phyloP scores from a whole-genome alignment of 2,888 invertebrate species.

The Spilosoma lubricipeda region DNA sequence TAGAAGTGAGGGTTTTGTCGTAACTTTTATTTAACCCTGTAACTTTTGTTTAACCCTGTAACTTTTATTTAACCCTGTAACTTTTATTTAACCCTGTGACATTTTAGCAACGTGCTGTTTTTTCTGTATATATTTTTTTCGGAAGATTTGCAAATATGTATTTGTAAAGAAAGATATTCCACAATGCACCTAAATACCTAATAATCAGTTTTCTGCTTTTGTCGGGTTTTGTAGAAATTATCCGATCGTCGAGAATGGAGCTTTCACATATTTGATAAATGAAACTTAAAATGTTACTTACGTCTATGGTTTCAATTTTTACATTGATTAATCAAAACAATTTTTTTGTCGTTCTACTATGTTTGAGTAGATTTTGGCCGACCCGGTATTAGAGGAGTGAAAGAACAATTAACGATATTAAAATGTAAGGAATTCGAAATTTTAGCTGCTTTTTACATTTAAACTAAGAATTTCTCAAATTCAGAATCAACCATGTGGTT shows the following conservation, averaged over 20 bases:
- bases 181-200: neutral
- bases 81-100: no score
- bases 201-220: neutral
- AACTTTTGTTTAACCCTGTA: no score
- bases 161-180: neutral
- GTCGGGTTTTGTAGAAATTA: neutral
- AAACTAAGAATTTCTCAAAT: neutral
- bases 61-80: neutral
- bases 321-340: neutral
- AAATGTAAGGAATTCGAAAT: neutral
- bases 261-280: neutral
- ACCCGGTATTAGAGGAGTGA: neutral
- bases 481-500: neutral
- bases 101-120: neutral
- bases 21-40: neutral
- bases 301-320: neutral
- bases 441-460: neutral
- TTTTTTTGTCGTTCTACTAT: neutral
- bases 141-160: neutral
- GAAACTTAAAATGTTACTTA: neutral
- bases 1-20: neutral
- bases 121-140: neutral
- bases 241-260: neutral
- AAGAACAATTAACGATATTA: neutral
- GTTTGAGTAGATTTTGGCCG: neutral